Evolutionary conservation across 1,140 invertebrate genomes (phyloP).

Genomic region (Bathynomus jamesi): DNA sequence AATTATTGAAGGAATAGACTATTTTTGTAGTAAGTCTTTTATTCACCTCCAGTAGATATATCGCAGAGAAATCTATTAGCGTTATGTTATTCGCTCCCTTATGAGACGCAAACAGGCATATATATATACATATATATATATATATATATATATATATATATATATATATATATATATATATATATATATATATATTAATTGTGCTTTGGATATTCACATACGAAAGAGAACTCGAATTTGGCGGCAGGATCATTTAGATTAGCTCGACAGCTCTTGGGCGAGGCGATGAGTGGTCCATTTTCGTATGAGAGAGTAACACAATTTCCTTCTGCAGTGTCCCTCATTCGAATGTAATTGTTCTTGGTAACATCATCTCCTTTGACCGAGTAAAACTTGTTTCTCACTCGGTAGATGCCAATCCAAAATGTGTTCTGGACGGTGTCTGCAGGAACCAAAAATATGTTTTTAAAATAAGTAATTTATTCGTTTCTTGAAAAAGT

Average conservation of each 20-base stretch:
- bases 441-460: background rate
- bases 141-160: background rate
- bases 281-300: background rate
- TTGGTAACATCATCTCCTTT: background rate
- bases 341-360: background rate
- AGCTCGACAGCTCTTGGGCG: background rate
- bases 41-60: too few relatives aligned
- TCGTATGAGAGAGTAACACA: background rate
- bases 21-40: too few relatives aligned
- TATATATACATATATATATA: background rate
- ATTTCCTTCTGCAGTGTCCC: background rate
- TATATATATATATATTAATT: background rate
- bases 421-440: background rate
- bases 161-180: background rate
- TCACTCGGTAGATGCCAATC: background rate
- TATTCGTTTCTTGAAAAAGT: too few relatives aligned
- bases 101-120: too few relatives aligned
- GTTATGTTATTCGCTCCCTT: too few relatives aligned
- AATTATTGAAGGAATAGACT: too few relatives aligned
- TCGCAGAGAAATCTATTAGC: too few relatives aligned
- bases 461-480: too few relatives aligned
- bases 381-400: background rate
- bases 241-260: background rate
- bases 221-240: background rate
- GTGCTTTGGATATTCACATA: background rate